A percentile compares a stretch with the other conserved stretches of the same genome.
phyloP scores from a whole-genome alignment of 2,888 invertebrate species.

The Microplitis deprimator region DNA sequence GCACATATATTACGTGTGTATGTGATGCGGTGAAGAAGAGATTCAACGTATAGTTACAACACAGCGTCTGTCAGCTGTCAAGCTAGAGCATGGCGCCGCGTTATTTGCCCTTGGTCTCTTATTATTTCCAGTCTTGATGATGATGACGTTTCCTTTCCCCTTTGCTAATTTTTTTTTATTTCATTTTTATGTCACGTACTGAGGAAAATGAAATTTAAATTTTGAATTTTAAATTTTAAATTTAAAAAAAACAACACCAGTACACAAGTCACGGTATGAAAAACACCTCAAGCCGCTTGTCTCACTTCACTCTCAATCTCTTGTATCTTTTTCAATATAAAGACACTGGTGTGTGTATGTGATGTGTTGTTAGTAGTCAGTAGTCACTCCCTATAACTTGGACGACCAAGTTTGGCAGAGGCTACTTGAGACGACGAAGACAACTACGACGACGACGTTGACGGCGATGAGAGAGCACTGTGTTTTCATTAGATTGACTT shows the following conservation, averaged over 20 bases:
- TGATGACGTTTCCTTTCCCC: constrained; percentile 18
- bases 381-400: background rate
- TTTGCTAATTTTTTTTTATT: constrained; percentile 10
- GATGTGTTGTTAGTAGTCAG: background rate
- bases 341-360: background rate
- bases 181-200: no score
- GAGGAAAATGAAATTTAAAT: no score
- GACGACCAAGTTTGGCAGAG: constrained; percentile 28
- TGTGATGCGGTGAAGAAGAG: background rate
- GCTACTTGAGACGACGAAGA: constrained; percentile 16
- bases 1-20: background rate
- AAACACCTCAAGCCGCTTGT: background rate
- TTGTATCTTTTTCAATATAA: background rate
- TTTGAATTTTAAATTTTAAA: no score
- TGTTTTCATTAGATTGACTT: background rate
- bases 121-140: constrained; percentile 9
- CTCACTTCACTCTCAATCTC: background rate
- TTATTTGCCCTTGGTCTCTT: constrained; percentile 33
- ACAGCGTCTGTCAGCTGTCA: constrained; percentile 59
- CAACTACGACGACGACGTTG: background rate
- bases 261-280: background rate
- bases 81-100: constrained; percentile 53
- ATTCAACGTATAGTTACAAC: background rate
- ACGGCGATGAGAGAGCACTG: constrained; percentile 6
- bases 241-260: background rate